Base-by-base conservation (phyloP, 1,140 invertebrate genomes). In the Drosophila bocki region DNA sequence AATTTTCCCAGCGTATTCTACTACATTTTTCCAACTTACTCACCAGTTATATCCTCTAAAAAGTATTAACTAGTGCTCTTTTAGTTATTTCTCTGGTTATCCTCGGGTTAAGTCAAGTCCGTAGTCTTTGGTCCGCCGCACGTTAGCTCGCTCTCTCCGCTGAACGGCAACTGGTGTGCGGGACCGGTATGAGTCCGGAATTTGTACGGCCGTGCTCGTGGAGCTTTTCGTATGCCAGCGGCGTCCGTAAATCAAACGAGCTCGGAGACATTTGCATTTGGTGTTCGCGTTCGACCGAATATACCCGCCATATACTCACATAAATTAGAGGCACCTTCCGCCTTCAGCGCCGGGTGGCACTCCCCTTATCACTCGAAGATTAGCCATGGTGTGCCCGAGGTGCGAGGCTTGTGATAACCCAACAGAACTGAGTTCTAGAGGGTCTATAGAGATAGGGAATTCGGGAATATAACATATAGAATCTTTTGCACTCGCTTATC, bases 281-380 rank as follows among this genome's bases (percentile, higher is more conserved):
- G 37, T 37, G 45, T 44, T 35, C 17, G 19, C 45, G 37, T 39
- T 17, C 13, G 44, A 60, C 8, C 29, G 33, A 35, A 3, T 17
- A 19, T 15, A 39, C n/a, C 22, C 22, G 11, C 22, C 22, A 22
- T 67, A 53, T 33, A 69, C 67, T 33, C 67, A 71, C 65, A 72
- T 72, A 72, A 72, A 72, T 72, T 72, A 72, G 69, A 72, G 53
- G 69, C 69, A 72, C 69, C 69, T 72, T 72, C 67, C 69, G 63
- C 67, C 67, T 67, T 32, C 63, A 26, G 47, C 39, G 51, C 42
- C 44, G 42, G 39, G 26, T 29, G 67, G 42, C 69, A 72, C 69
- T 72, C 69, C 69, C 67, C 69, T 72, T 72, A 72, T 72, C 69
- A 72, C 67, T 19, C 62, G n/a, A 64, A 70, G 67, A 70, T 70